A percentile compares a stretch with the other conserved stretches of the same genome.
Conservation (phyloP, 2,797 vertebrate species). For the Coregonus suidteri region DNA sequence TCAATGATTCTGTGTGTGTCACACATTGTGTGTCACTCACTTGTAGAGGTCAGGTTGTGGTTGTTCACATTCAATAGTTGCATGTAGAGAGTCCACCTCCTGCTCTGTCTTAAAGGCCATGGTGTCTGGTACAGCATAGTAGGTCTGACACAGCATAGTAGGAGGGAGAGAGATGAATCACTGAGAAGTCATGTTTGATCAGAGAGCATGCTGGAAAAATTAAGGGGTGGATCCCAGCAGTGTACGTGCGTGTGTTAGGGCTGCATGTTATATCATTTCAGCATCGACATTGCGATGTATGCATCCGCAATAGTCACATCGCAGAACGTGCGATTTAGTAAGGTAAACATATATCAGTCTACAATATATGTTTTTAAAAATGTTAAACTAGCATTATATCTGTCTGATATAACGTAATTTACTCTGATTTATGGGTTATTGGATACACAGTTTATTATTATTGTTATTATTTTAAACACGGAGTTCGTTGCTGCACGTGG, state of each 20-base stretch:
- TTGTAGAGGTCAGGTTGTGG: constrained; percentile 99
- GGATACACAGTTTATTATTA: no score
- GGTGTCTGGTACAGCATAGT: constrained; percentile 94
- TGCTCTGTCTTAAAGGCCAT: constrained; percentile 90
- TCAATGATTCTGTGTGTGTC: background rate
- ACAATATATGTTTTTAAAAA: no score
- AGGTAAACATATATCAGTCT: no score
- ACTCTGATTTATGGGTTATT: no score
- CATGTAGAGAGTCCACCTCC: constrained; percentile 88
- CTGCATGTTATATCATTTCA: no score
- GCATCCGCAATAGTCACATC: no score
- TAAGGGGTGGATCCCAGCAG: background rate
- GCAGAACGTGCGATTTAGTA: no score
- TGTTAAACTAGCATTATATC: no score
- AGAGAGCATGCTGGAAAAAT: constrained; percentile 19
- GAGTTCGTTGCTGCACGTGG: no score
- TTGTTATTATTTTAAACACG: no score
- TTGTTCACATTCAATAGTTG: constrained; percentile 98
- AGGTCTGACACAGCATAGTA: constrained; percentile 75
- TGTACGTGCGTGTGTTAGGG: background rate
- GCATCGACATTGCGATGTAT: no score
- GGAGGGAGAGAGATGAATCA: background rate
- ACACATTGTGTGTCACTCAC: constrained; percentile 73
- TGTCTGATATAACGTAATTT: no score
- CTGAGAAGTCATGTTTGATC: background rate